These are phyloP conservation scores for Ctenomys sociabilis DNA, from an alignment of 2,113 vertebrate species.

Conservation along the genomic window DNA sequence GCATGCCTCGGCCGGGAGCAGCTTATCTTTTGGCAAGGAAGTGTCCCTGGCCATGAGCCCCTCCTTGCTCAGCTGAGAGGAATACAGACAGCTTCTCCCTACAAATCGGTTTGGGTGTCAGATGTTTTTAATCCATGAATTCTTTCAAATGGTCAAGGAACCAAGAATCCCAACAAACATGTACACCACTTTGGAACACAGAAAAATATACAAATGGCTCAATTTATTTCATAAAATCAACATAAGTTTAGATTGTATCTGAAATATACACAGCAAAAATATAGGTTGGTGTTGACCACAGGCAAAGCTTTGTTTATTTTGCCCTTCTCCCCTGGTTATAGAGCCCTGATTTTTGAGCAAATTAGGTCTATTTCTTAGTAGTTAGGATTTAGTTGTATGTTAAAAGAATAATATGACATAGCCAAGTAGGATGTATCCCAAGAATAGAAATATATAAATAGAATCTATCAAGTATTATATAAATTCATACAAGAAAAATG, in stretches of 20 bases:
- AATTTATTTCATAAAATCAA: neutral
- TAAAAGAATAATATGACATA: neutral
- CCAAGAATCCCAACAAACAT: neutral
- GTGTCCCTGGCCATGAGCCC: neutral
- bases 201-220: neutral
- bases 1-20: neutral
- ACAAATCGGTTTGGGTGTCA: neutral
- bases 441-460: neutral
- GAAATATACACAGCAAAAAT: neutral
- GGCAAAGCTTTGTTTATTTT: neutral
- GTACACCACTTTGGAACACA: neutral
- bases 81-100: neutral
- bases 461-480: neutral
- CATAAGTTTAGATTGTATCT: neutral
- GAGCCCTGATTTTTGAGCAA: neutral
- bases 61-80: neutral
- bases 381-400: neutral
- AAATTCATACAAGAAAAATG: neutral
- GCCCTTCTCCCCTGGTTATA: neutral
- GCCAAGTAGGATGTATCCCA: neutral
- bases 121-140: neutral
- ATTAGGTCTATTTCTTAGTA: neutral
- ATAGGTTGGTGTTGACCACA: neutral
- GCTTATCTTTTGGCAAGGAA: neutral
- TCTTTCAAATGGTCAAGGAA: neutral